Evolutionary conservation across 1,140 invertebrate genomes (phyloP).

Genomic region (Achroia grisella): DNA sequence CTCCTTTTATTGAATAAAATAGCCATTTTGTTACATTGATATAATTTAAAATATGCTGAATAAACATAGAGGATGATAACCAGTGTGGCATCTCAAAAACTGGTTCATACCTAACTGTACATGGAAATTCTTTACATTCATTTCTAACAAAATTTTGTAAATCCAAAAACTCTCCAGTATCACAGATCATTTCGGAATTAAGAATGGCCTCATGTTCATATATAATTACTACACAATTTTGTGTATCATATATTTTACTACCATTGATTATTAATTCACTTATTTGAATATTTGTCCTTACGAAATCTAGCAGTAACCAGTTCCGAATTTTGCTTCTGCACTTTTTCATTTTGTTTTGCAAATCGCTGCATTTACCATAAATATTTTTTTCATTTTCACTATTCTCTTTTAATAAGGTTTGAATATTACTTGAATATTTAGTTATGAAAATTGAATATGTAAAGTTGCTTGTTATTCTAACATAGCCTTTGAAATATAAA

Average conservation of each 20-base stretch:
- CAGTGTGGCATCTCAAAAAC: constrained; percentile 22
- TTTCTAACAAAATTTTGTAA: constrained; percentile 34
- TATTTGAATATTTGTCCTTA: constrained; percentile 15
- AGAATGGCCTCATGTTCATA: constrained; percentile 47
- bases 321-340: constrained; percentile 17
- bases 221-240: constrained; percentile 35
- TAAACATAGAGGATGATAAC: constrained; percentile 46
- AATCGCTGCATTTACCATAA: constrained; percentile 21
- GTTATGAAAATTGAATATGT: constrained; percentile 33
- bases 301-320: constrained; percentile 12
- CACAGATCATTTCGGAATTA: constrained; percentile 37
- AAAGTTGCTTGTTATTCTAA: constrained; percentile 12
- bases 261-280: constrained; percentile 31
- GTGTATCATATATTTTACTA: constrained; percentile 13
- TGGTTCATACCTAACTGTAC: constrained; percentile 9
- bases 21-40: constrained; percentile 43
- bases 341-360: constrained; percentile 11
- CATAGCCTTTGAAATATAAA: constrained; percentile 38
- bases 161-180: constrained; percentile 26
- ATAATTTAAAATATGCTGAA: constrained; percentile 50
- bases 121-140: constrained; percentile 14
- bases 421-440: constrained; percentile 19
- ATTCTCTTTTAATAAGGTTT: constrained; percentile 10
- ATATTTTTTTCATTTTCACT: constrained; percentile 19
- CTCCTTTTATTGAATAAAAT: constrained; percentile 25